A percentile compares a stretch with the other conserved stretches of the same genome.
Conservation (phyloP, 2,113 vertebrate genomes). For the Scomber scombrus region DNA sequence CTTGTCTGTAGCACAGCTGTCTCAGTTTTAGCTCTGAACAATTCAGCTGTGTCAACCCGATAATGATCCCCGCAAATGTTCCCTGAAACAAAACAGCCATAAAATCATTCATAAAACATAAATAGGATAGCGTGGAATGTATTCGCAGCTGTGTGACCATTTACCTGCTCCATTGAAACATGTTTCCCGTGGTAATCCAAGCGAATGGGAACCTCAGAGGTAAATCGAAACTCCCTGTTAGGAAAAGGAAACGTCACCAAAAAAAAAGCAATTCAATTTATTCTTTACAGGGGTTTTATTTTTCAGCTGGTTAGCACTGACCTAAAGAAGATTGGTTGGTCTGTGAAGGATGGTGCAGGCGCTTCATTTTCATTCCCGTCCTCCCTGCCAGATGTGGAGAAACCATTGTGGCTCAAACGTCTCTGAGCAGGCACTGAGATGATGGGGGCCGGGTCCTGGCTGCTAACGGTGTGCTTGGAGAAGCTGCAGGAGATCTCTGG, state of each 20-base stretch:
- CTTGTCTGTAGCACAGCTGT: slow-evolving; percentile 95
- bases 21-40: slow-evolving; percentile 97
- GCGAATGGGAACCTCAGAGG: slow-evolving; percentile 96
- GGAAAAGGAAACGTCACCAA: slow-evolving; percentile 20
- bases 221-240: slow-evolving; percentile 96
- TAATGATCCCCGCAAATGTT: slow-evolving; percentile 96
- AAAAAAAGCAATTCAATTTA: neutral
- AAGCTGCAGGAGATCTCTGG: slow-evolving; percentile 93
- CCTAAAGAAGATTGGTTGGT: slow-evolving; percentile 98
- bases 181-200: slow-evolving; percentile 99
- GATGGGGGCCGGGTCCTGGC: slow-evolving; percentile 90
- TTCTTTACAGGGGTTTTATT: neutral
- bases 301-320: slow-evolving; percentile 53
- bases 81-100: slow-evolving; percentile 83
- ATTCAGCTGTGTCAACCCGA: slow-evolving; percentile 96
- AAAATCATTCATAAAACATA: slow-evolving; percentile 4
- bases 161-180: slow-evolving; percentile 89
- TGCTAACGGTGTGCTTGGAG: slow-evolving; percentile 86
- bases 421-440: slow-evolving; percentile 92
- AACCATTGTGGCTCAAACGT: slow-evolving; percentile 82
- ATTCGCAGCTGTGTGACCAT: neutral
- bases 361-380: slow-evolving; percentile 77
- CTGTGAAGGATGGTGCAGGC: slow-evolving; percentile 82
- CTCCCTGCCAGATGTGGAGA: slow-evolving; percentile 71
- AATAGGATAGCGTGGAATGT: neutral